Percentiles rank a stretch among this genome's conserved stretches.
phyloP scores from a whole-genome alignment of 2,113 vertebrate genomes.

The Colistium nudipinnis region DNA sequence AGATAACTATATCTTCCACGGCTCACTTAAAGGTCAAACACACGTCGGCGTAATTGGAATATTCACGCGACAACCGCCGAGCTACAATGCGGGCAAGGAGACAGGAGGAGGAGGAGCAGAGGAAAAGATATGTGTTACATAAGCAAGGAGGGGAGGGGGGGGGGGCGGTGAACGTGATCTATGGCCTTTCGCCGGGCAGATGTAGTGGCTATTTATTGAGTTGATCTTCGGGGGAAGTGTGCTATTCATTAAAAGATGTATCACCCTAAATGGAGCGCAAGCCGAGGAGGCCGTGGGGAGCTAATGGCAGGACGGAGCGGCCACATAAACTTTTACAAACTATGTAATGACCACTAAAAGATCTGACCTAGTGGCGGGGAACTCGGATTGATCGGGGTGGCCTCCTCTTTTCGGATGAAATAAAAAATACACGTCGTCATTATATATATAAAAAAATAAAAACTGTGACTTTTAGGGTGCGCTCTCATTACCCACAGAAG shows the following conservation, averaged over 20 bases:
- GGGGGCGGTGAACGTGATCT: slow-evolving; percentile 53
- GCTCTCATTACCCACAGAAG: slow-evolving; percentile 66
- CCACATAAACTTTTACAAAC: slow-evolving; percentile 19
- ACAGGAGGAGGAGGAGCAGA: slow-evolving; percentile 35
- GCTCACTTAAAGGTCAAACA: slow-evolving; percentile 97
- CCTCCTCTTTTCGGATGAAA: background rate
- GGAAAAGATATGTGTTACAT: slow-evolving; percentile 57
- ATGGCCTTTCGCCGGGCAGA: slow-evolving; percentile 79
- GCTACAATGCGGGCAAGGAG: slow-evolving; percentile 77
- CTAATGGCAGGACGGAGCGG: slow-evolving; percentile 43
- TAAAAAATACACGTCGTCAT: too few species aligned
- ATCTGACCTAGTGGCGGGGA: background rate
- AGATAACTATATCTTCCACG: slow-evolving; percentile 97
- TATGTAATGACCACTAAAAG: slow-evolving; percentile 4
- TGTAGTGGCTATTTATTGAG: slow-evolving; percentile 77
- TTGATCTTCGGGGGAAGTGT: slow-evolving; percentile 59
- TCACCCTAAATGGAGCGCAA: slow-evolving; percentile 32
- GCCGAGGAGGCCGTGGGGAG: background rate
- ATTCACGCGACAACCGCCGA: slow-evolving; percentile 85
- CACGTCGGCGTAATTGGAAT: slow-evolving; percentile 88
- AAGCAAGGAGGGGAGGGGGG: slow-evolving; percentile 58
- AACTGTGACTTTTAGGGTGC: slow-evolving; percentile 37
- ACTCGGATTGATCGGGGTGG: background rate
- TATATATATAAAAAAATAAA: background rate
- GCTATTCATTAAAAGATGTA: slow-evolving; percentile 60